Conservation (phyloP, 2,797 vertebrate genomes). For the Scyliorhinus canicula region DNA sequence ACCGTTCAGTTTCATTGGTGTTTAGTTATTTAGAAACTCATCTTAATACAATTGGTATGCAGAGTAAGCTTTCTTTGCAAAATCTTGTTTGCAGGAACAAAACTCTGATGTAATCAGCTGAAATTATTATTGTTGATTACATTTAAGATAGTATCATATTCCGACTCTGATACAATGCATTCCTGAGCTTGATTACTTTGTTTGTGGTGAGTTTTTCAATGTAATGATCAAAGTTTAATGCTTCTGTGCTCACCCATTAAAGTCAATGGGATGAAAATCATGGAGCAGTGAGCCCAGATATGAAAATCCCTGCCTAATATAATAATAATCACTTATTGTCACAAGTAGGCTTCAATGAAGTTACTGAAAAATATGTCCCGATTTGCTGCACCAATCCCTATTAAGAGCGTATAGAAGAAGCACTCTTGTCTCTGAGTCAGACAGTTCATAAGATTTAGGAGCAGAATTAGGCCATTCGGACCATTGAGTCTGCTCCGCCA, state of each 20-base stretch:
- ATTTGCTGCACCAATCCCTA: not conserved
- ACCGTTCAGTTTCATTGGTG: not conserved
- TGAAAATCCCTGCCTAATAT: not conserved
- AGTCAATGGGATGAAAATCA: not conserved
- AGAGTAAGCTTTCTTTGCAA: not conserved
- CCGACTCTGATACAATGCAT: not conserved
- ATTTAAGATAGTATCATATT: constrained; percentile 1
- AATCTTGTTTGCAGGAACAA: not conserved
- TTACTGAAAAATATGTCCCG: too few relatives aligned
- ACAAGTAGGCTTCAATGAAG: too few relatives aligned
- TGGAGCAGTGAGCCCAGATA: not conserved
- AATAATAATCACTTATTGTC: too few relatives aligned
- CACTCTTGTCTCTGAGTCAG: not conserved
- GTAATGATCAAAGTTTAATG: not conserved
- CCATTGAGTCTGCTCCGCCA: too few relatives aligned
- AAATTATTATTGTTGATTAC: not conserved
- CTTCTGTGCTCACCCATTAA: not conserved
- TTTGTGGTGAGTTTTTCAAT: not conserved
- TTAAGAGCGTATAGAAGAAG: not conserved
- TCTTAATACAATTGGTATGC: not conserved
- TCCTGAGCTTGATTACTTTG: not conserved
- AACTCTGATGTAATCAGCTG: not conserved
- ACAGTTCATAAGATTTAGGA: too few relatives aligned
- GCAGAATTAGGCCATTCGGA: too few relatives aligned
- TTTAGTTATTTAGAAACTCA: not conserved